Evolutionary conservation across 2,797 vertebrate species (phyloP).

Genomic region (Pseudochirops corinnae): DNA sequence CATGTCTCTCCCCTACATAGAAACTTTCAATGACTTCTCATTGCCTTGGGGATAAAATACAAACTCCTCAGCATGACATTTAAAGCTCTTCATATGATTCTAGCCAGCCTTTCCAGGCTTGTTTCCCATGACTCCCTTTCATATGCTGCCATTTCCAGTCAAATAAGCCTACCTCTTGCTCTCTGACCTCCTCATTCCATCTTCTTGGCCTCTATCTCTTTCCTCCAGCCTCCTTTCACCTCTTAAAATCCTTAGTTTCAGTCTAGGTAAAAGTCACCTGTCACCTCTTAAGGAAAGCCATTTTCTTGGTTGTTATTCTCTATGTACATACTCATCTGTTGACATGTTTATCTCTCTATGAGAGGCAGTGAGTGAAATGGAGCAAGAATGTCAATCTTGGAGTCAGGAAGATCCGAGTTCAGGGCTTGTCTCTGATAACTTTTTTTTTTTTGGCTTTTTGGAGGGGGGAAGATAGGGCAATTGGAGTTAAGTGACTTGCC

Average conservation of each 20-base stretch:
- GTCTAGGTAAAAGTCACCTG: background rate
- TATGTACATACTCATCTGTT: background rate
- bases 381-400: background rate
- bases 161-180: background rate
- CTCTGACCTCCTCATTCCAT: background rate
- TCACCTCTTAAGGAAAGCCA: background rate
- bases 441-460: too few species aligned
- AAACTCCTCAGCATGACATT: background rate
- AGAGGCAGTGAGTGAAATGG: background rate
- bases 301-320: background rate
- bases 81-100: background rate
- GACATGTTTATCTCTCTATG: background rate
- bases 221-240: background rate
- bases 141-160: background rate
- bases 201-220: background rate
- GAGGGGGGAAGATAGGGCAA: too few species aligned
- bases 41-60: background rate
- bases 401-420: background rate
- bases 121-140: background rate
- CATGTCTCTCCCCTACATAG: background rate
- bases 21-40: background rate
- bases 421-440: background rate
- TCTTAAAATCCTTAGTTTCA: background rate
- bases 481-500: too few species aligned
- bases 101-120: background rate